Conservation (phyloP, 2,888 invertebrate species). For the Lochmaea capreae region DNA sequence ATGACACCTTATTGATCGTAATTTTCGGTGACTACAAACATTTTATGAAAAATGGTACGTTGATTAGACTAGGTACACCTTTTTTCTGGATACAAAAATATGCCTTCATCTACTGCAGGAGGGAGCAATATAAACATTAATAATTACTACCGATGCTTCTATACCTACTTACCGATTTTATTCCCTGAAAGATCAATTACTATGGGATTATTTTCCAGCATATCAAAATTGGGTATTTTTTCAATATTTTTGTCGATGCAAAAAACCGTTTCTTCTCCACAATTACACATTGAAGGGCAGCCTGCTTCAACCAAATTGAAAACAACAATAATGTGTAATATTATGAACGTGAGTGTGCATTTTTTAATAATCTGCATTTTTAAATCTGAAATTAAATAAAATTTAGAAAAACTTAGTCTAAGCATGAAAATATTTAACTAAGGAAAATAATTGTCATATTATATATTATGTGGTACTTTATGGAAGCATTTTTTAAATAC, state of each 20-base stretch:
- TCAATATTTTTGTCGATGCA: slow-evolving; percentile 56
- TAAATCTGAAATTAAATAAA: neutral
- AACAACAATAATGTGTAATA: slow-evolving; percentile 4
- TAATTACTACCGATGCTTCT: neutral
- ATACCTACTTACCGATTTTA: slow-evolving; percentile 50
- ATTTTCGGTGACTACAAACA: too few species aligned
- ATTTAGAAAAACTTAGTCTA: neutral
- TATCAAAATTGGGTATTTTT: slow-evolving; percentile 56
- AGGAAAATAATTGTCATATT: too few species aligned
- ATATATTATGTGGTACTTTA: too few species aligned
- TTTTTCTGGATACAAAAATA: too few species aligned
- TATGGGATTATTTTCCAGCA: slow-evolving; percentile 52
- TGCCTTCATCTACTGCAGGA: too few species aligned
- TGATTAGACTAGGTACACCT: too few species aligned
- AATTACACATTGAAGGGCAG: slow-evolving; percentile 57
- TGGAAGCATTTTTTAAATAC: too few species aligned
- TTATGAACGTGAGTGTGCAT: neutral
- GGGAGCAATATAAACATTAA: neutral
- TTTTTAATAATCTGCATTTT: slow-evolving; percentile 1
- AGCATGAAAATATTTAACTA: too few species aligned
- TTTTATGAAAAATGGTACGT: too few species aligned
- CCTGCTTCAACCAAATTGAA: slow-evolving; percentile 36
- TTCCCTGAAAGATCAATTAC: slow-evolving; percentile 61
- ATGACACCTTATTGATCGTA: too few species aligned
- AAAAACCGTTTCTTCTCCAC: slow-evolving; percentile 53